Conservation (phyloP, 2,888 invertebrate genomes). For the Piscicola geometra region DNA sequence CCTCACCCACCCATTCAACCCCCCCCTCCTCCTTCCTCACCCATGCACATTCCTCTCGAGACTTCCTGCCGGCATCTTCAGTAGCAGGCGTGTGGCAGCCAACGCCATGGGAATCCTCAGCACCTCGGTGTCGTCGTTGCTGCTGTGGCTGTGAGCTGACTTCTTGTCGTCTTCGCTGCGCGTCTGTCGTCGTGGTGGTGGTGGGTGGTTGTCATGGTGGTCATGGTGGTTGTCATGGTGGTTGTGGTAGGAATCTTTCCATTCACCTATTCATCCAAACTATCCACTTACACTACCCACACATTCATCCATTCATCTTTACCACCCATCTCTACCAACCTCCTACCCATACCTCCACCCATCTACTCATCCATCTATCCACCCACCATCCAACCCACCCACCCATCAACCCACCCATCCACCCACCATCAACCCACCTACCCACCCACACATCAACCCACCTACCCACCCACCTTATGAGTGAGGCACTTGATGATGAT, state of each 20-base stretch:
- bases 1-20: background rate
- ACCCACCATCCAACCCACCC: too few species aligned
- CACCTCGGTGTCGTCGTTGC: constrained; percentile 70
- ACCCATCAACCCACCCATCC: too few species aligned
- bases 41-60: constrained; percentile 74
- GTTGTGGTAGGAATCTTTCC: background rate
- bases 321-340: too few species aligned
- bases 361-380: too few species aligned
- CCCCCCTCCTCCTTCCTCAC: constrained; percentile 59
- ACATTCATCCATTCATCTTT: too few species aligned
- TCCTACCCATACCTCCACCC: too few species aligned
- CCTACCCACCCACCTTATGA: constrained; percentile 48
- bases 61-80: constrained; percentile 73
- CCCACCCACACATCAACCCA: background rate
- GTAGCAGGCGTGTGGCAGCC: constrained; percentile 83
- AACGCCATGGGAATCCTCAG: constrained; percentile 84
- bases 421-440: background rate
- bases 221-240: background rate
- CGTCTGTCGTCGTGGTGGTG: constrained; percentile 1
- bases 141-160: constrained; percentile 46
- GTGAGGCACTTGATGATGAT: constrained; percentile 71
- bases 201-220: background rate
- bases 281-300: too few species aligned
- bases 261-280: too few species aligned
- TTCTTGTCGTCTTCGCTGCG: constrained; percentile 60